Evolutionary conservation across 2,797 vertebrate species (phyloP).

Genomic region (Siniperca obscura): DNA sequence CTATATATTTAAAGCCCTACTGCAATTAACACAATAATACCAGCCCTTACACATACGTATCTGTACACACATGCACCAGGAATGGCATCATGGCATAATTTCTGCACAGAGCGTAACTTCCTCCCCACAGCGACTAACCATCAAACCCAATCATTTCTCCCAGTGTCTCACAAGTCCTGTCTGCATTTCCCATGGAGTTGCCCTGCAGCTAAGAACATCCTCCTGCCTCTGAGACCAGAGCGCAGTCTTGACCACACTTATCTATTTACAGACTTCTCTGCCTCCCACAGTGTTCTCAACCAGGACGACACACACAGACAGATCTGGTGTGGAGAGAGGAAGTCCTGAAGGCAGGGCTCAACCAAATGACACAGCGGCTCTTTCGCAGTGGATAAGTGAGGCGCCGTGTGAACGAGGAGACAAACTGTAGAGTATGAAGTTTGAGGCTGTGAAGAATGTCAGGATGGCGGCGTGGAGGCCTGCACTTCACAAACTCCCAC

Average conservation of each 20-base stretch:
- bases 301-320: slow-evolving; percentile 55
- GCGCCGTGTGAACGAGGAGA: slow-evolving; percentile 41
- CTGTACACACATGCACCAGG: slow-evolving; percentile 30
- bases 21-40: slow-evolving; percentile 40
- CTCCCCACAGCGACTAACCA: slow-evolving; percentile 63
- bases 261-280: slow-evolving; percentile 70
- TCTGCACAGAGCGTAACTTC: slow-evolving; percentile 44
- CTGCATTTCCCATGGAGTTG: slow-evolving; percentile 62
- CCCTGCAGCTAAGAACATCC: slow-evolving; percentile 56
- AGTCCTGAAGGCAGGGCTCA: slow-evolving; percentile 51
- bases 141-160: slow-evolving; percentile 51
- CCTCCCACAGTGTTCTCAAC: slow-evolving; percentile 76
- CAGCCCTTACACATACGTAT: slow-evolving; percentile 32
- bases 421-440: slow-evolving; percentile 41
- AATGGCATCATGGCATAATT: slow-evolving; percentile 55
- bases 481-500: slow-evolving; percentile 49
- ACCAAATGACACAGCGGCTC: slow-evolving; percentile 63
- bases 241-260: slow-evolving; percentile 50
- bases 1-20: slow-evolving; percentile 19
- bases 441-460: slow-evolving; percentile 61
- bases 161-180: slow-evolving; percentile 43
- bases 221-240: slow-evolving; percentile 49
- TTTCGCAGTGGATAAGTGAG: slow-evolving; percentile 28
- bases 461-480: slow-evolving; percentile 32
- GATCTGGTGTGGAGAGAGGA: slow-evolving; percentile 66